A percentile compares a stretch with the other conserved stretches of the same genome.
Conservation (phyloP, 2,797 vertebrate genomes). For the Pyrocephalus nanus region DNA sequence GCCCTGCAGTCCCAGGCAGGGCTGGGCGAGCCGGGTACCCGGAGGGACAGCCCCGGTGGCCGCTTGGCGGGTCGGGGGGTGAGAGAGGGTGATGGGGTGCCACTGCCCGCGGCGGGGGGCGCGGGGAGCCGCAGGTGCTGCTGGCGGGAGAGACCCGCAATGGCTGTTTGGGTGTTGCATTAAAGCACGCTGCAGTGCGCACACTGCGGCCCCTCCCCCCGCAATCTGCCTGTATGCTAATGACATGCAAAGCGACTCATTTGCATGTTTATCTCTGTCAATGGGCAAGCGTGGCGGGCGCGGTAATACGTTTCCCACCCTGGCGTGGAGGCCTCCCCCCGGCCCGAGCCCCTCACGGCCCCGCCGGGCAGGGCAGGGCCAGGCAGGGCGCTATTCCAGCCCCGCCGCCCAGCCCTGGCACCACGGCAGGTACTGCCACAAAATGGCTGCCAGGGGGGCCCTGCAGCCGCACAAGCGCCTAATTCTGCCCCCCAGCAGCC, state of each 20-base stretch:
- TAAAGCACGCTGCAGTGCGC: background rate
- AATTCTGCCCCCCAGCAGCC: background rate
- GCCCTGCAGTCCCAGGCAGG: background rate
- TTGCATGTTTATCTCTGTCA: slow-evolving; percentile 58
- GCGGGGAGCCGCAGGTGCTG: slow-evolving; percentile 18
- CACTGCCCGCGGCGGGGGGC: background rate
- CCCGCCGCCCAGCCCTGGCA: background rate
- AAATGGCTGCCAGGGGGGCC: slow-evolving; percentile 29
- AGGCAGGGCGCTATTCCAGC: background rate
- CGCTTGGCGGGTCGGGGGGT: background rate
- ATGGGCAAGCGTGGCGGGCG: slow-evolving; percentile 47
- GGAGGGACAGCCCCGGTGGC: background rate
- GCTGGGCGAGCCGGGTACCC: background rate
- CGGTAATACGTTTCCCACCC: slow-evolving; percentile 46
- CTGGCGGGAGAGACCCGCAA: slow-evolving; percentile 52
- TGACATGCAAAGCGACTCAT: slow-evolving; percentile 20
- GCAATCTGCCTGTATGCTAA: slow-evolving; percentile 6
- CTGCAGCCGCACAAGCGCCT: background rate
- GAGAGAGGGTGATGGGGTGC: background rate
- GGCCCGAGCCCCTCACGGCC: background rate
- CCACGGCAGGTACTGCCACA: slow-evolving; percentile 19
- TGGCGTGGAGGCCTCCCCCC: background rate
- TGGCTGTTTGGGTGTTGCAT: slow-evolving; percentile 60
- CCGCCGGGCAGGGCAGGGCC: background rate
- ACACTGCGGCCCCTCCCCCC: background rate